phyloP scores from a whole-genome alignment of 92 coral and sea anemone species.

The Heteractis magnifica region DNA sequence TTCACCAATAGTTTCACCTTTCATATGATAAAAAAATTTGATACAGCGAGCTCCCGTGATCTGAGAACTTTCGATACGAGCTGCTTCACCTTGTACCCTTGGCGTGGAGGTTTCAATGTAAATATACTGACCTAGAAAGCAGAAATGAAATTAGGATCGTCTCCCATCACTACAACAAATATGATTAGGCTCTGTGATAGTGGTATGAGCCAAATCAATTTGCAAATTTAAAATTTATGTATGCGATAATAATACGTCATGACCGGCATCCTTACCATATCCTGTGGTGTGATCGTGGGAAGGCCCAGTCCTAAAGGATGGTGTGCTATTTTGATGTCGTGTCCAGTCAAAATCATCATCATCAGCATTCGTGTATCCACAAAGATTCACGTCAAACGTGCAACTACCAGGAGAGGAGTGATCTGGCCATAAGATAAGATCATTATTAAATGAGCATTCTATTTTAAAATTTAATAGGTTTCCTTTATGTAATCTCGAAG shows the following conservation, averaged over 20 bases:
- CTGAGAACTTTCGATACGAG: constrained; percentile 40
- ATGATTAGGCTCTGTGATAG: no score
- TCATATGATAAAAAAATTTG: constrained; percentile 47
- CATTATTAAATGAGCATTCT: no score
- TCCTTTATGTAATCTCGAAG: no score
- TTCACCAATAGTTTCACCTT: constrained; percentile 45
- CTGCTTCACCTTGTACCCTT: constrained; percentile 26
- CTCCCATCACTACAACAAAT: not conserved
- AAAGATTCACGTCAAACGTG: constrained; percentile 51
- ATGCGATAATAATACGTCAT: no score
- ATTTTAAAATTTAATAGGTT: no score
- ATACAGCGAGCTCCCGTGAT: constrained; percentile 25
- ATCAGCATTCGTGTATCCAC: constrained; percentile 49
- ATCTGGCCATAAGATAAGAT: not conserved
- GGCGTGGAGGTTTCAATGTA: constrained; percentile 29
- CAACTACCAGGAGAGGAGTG: constrained; percentile 38
- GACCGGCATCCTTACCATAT: constrained; percentile 22
- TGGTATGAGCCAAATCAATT: no score
- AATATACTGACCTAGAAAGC: constrained; percentile 43
- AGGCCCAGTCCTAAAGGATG: constrained; percentile 22
- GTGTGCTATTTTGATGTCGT: constrained; percentile 16
- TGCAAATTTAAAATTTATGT: no score
- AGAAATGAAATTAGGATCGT: not conserved
- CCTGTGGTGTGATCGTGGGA: constrained; percentile 61
- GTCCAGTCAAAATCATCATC: constrained; percentile 50